Percentiles rank a stretch among this genome's conserved stretches.
These are phyloP conservation scores for Platerodrilus igneus DNA, from an alignment of 2,888 invertebrate species.

Conservation along the genomic window DNA sequence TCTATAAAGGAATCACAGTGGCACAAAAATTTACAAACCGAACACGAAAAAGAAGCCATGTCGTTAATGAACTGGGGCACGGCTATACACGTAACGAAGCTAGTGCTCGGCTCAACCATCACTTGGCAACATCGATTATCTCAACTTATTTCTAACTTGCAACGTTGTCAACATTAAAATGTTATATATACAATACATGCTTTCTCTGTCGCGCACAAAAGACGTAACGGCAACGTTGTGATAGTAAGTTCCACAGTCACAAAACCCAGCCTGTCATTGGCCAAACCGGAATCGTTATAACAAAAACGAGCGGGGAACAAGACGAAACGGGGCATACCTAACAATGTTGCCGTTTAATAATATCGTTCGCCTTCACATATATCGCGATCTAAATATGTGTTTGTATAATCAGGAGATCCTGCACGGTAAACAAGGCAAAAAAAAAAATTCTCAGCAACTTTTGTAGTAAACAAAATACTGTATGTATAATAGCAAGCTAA, in stretches of 20 bases:
- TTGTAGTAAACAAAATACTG: slow-evolving; percentile 5
- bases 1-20: slow-evolving; percentile 12
- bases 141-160: slow-evolving; percentile 21
- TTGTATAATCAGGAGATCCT: too few relatives aligned
- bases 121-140: slow-evolving; percentile 40
- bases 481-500: too few relatives aligned
- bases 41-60: slow-evolving; percentile 34
- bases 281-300: slow-evolving; percentile 60
- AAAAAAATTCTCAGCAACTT: slow-evolving; percentile 17
- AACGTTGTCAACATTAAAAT: slow-evolving; percentile 23
- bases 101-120: slow-evolving; percentile 22
- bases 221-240: too few relatives aligned
- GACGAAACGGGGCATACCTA: slow-evolving; percentile 51
- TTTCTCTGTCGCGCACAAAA: slow-evolving; percentile 49
- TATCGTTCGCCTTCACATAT: slow-evolving; percentile 13
- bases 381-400: slow-evolving; percentile 22
- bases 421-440: slow-evolving; percentile 21
- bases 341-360: slow-evolving; percentile 53
- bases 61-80: slow-evolving; percentile 26
- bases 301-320: slow-evolving; percentile 54
- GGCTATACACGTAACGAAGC: slow-evolving; percentile 18
- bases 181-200: slow-evolving; percentile 26
- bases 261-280: slow-evolving; percentile 56
- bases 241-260: slow-evolving; percentile 50
- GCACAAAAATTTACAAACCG: slow-evolving; percentile 23